phyloP scores from a whole-genome alignment of 2,797 vertebrate species.

The Otolemur crassicaudatus region DNA sequence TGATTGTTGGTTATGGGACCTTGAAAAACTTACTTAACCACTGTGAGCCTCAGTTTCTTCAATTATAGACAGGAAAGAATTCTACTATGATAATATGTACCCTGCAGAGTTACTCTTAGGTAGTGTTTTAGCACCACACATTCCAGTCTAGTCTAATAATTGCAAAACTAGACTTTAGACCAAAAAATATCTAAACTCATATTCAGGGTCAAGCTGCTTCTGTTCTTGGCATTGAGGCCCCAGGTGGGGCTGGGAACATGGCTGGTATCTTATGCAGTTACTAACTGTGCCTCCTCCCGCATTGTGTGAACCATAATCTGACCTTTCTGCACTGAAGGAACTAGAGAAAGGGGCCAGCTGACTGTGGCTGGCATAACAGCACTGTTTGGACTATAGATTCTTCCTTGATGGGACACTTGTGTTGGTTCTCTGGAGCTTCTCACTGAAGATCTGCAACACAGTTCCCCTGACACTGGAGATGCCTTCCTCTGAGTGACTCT shows the following conservation, averaged over 20 bases:
- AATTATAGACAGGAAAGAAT: constrained; percentile 2
- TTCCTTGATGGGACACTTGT: neutral
- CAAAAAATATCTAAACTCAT: neutral
- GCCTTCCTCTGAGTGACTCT: neutral
- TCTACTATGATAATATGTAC: neutral
- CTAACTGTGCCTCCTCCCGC: neutral
- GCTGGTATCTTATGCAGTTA: neutral
- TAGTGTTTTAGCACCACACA: neutral
- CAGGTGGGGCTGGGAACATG: rapidly evolving
- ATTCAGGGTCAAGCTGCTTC: neutral
- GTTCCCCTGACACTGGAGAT: neutral
- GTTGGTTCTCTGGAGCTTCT: neutral
- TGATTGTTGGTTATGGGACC: neutral
- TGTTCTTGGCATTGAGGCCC: neutral
- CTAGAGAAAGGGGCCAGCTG: neutral
- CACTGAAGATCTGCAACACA: neutral
- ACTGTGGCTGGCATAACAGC: neutral
- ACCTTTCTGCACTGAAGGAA: neutral
- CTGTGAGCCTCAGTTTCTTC: neutral
- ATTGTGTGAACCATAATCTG: neutral
- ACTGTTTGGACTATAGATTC: neutral
- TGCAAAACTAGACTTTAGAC: too few relatives aligned
- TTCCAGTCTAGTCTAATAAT: constrained; percentile 3
- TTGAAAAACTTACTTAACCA: neutral
- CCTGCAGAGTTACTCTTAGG: neutral